Evolutionary conservation across 2,113 vertebrate species (phyloP), one percentile per base, ranked within the genome.

Genomic region (Eudyptes chrysolophus): DNA sequence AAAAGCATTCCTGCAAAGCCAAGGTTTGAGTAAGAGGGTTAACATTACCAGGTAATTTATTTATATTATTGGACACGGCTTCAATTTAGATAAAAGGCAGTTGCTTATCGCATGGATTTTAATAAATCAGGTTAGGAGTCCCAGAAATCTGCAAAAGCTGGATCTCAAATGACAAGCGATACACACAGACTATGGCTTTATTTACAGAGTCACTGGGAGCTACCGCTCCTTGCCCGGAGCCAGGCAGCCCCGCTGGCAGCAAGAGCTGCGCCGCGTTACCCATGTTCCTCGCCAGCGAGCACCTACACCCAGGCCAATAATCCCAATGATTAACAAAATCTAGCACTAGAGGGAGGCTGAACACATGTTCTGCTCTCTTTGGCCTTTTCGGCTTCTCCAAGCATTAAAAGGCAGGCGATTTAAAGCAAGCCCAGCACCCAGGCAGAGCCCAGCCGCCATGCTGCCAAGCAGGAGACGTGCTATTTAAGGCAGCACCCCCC

Each of bases 311-410:
- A 64, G 75, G 79, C 97, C 92, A 78, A 13, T 81, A 86, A 90
- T 49, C 34, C 80, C 0, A 7, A 94, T 84, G 88, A 95, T 95
- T 96, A 96, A 96, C 76, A 95, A 78, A 96, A 95, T 81, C 95
- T 96, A 97, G 87, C 95, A 96, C 95, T 94, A 96, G 94, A 97
- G 96, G 96, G 94, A 96, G 95, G 96, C 95, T 95, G 79, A 96
- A 96, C 40, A 46, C 79, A n/a, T 32, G 60, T 94, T 95, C 69
- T 82, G 76, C 61, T 52, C 60, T 52, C 57, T 57, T 55, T 77
- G 76, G 78, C 69, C 72, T 93, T 90, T 78, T 89, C 22, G 7
- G 84, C 69, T 94, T 62, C 74, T 82, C 78, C 21, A 77, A 60
- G 66, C 7, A 19, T 11, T 61, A 38, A 62, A 82, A 96, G 66